Evolutionary conservation across 2,797 vertebrate species (phyloP).

Genomic region (Sphenopsis melanotis): DNA sequence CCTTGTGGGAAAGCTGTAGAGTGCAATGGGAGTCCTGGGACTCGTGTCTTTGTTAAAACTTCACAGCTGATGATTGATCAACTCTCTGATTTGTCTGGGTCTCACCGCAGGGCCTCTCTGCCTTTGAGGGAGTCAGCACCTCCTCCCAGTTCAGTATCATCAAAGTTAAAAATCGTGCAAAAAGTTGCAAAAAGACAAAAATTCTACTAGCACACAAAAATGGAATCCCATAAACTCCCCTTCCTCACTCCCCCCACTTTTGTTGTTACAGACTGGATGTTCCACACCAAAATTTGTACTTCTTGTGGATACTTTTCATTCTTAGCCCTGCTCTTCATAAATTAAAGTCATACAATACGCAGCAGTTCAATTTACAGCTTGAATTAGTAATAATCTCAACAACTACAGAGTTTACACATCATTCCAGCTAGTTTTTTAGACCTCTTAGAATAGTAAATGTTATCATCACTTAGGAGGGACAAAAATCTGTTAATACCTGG

Average conservation of each 20-base stretch:
- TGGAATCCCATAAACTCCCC: not conserved
- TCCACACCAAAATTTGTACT: not conserved
- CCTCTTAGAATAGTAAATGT: not conserved
- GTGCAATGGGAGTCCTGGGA: rapidly evolving
- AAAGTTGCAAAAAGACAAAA: not conserved
- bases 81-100: not conserved
- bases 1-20: not conserved
- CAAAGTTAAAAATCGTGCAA: not conserved
- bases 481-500: not conserved
- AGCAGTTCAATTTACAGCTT: not conserved
- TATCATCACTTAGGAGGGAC: not conserved
- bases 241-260: rapidly evolving
- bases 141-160: not conserved
- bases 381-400: not conserved
- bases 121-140: not conserved
- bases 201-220: not conserved
- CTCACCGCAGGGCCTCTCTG: not conserved
- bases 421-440: not conserved
- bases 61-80: not conserved
- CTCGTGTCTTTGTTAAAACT: rapidly evolving
- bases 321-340: not conserved
- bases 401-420: not conserved
- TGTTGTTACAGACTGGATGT: not conserved
- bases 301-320: not conserved
- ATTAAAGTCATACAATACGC: not conserved